Conservation (phyloP, 2,797 vertebrate genomes). For the Gymnoscopelus microlampas region DNA sequence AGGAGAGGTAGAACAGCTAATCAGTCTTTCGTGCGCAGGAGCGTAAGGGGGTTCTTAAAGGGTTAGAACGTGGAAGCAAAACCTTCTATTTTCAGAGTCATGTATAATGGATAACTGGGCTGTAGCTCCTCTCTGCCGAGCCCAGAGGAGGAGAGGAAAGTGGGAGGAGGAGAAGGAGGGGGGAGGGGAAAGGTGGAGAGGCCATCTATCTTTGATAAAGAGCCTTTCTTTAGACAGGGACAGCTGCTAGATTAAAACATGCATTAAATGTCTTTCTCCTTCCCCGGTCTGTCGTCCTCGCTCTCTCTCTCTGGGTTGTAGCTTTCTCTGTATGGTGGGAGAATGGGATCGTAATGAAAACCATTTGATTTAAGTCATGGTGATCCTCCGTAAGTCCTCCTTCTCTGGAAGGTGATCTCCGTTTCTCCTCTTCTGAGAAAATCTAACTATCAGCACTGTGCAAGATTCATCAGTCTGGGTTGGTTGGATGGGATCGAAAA, state of each 20-base stretch:
- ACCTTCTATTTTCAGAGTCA: conserved; percentile 82
- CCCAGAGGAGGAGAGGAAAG: conserved; percentile 56
- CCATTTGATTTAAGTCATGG: conserved; percentile 47
- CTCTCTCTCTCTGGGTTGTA: conserved; percentile 54
- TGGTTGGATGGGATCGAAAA: conserved; percentile 43
- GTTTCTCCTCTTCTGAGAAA: conserved; percentile 33
- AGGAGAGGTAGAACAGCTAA: conserved; percentile 45
- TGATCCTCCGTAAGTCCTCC: conserved; percentile 13
- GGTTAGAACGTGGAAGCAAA: conserved; percentile 74
- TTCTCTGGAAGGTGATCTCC: conserved; percentile 38
- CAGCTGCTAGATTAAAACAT: conserved; percentile 83
- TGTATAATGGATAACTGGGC: conserved; percentile 80
- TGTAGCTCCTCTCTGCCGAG: conserved; percentile 75
- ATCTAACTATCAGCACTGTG: conserved; percentile 32
- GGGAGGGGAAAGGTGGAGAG: conserved; percentile 35
- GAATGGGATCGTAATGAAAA: conserved; percentile 49
- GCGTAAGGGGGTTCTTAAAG: conserved; percentile 69
- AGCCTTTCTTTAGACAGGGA: conserved; percentile 74
- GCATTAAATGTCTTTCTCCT: conserved; percentile 74
- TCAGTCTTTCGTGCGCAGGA: conserved; percentile 59
- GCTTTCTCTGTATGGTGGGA: conserved; percentile 74
- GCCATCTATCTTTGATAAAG: conserved; percentile 84
- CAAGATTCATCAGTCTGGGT: conserved; percentile 22
- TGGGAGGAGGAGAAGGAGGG: conserved; percentile 22
- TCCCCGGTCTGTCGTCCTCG: conserved; percentile 23